phyloP scores from a whole-genome alignment of 2,797 vertebrate genomes.

The Moxostoma hubbsi region DNA sequence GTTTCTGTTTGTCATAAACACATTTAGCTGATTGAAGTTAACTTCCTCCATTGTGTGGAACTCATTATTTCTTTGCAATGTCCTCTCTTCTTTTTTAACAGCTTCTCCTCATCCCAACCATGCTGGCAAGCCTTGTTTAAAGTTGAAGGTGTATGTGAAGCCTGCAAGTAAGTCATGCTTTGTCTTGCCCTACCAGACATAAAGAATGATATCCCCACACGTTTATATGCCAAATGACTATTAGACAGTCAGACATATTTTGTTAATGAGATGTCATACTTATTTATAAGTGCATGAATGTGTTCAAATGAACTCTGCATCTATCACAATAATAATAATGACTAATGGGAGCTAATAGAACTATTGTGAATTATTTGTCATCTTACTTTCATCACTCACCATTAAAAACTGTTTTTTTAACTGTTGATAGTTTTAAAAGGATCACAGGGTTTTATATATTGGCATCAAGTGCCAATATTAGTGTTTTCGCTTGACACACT shows the following conservation, averaged over 20 bases:
- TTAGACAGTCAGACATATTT: constrained; percentile 38
- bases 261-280: constrained; percentile 51
- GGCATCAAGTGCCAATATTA: neutral
- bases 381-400: neutral
- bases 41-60: constrained; percentile 27
- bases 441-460: neutral
- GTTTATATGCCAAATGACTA: constrained; percentile 13
- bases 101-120: constrained; percentile 84
- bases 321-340: constrained; percentile 10
- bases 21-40: constrained; percentile 30
- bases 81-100: constrained; percentile 58
- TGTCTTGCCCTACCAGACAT: neutral
- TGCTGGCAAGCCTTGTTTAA: constrained; percentile 81
- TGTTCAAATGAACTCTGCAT: constrained; percentile 26
- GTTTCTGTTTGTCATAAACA: constrained; percentile 25
- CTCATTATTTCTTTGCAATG: constrained; percentile 49
- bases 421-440: neutral
- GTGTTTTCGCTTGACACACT: too few relatives aligned
- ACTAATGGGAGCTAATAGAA: constrained; percentile 15
- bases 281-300: constrained; percentile 33
- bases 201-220: neutral
- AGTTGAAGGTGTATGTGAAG: constrained; percentile 84
- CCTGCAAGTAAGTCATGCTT: constrained; percentile 79
- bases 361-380: constrained; percentile 1
- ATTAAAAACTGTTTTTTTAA: neutral